phyloP scores from a whole-genome alignment of 2,113 vertebrate species.

The Phaetusa simplex region DNA sequence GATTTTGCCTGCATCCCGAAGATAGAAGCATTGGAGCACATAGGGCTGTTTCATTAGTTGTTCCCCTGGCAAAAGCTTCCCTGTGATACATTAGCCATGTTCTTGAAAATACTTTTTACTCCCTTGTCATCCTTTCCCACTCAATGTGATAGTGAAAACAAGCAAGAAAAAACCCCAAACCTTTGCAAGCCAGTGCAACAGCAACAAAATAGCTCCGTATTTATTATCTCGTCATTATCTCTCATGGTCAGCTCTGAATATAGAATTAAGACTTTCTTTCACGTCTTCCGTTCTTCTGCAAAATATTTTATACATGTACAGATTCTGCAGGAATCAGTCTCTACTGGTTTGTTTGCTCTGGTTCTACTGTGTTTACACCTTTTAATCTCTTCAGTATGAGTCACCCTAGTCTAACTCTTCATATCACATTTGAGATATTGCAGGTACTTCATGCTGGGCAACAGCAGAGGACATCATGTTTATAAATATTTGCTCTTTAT shows the following conservation, averaged over 20 bases:
- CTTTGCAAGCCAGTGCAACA: not conserved
- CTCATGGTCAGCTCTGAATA: not conserved
- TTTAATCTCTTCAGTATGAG: not conserved
- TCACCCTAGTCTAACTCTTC: not conserved
- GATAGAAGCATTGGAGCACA: not conserved
- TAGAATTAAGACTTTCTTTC: not conserved
- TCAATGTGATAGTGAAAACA: not conserved
- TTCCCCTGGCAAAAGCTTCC: not conserved
- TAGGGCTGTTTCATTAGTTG: not conserved
- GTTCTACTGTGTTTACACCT: not conserved
- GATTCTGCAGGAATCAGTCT: not conserved
- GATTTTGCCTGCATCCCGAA: not conserved
- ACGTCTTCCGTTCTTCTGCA: not conserved
- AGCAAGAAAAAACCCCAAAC: not conserved
- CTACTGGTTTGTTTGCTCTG: not conserved
- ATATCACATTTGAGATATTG: not conserved
- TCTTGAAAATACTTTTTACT: not conserved
- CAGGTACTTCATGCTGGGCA: not conserved
- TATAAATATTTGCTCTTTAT: constrained; percentile 18
- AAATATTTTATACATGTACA: not conserved
- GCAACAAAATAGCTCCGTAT: not conserved
- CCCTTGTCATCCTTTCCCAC: not conserved
- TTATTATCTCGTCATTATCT: not conserved
- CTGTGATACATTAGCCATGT: not conserved
- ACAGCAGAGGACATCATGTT: not conserved